phyloP scores from a whole-genome alignment of 1,140 invertebrate genomes.

The Drosophila ficusphila region DNA sequence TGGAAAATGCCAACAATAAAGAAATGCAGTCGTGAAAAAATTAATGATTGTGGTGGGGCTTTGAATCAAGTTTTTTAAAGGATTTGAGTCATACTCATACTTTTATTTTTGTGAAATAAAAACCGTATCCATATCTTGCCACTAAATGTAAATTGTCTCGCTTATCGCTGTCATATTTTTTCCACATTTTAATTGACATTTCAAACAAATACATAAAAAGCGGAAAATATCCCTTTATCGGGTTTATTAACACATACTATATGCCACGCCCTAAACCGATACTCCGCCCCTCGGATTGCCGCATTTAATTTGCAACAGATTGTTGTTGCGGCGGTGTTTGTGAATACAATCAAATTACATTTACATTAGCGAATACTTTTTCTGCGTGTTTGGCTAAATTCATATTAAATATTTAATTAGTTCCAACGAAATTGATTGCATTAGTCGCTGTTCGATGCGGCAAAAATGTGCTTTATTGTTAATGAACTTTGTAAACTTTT shows the following conservation, averaged over 20 bases:
- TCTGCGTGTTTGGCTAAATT: conserved; percentile 26
- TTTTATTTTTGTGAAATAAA: background rate
- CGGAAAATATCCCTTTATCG: conserved; percentile 3
- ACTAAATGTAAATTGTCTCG: conserved; percentile 13
- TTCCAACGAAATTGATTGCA: conserved; percentile 51
- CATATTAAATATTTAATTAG: conserved; percentile 62
- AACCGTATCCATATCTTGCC: conserved; percentile 4
- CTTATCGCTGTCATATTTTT: conserved; percentile 29
- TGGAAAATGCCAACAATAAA: conserved; percentile 5
- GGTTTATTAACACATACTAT: conserved; percentile 39
- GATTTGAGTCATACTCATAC: background rate
- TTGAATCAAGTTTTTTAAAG: background rate
- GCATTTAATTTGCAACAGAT: conserved; percentile 33
- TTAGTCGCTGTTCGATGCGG: conserved; percentile 24
- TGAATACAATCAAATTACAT: conserved; percentile 49
- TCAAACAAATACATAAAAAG: background rate
- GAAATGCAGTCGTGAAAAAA: conserved; percentile 16
- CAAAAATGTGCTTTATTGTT: conserved; percentile 24
- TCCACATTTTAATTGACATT: conserved; percentile 21
- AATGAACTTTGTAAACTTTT: conserved; percentile 49
- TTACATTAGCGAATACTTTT: conserved; percentile 43
- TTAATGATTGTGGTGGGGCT: conserved; percentile 11
- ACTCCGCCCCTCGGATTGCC: background rate
- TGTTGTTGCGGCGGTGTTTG: conserved; percentile 44
- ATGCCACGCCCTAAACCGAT: conserved; percentile 17